Base-by-base conservation (phyloP, 2,797 vertebrate genomes). In the Cryptoprocta ferox region DNA sequence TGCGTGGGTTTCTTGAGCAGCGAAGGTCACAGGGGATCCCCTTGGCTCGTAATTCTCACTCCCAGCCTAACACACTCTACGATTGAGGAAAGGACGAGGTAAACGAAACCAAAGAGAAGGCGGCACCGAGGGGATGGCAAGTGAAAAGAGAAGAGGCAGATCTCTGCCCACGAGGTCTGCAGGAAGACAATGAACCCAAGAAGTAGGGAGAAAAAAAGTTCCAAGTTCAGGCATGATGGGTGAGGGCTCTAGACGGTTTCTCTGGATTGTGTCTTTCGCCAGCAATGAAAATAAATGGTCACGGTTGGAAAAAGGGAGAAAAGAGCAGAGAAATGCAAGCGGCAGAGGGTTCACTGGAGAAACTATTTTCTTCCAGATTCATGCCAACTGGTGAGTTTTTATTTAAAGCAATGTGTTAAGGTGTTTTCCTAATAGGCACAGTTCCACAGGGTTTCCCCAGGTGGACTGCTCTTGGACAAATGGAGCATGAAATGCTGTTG, bases 401-500 rank as follows among this genome's bases (percentile, higher is more conserved):
- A 98, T 98, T 98, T 98, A 98, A 98, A 98, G 96, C 98, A 98
- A 97, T 78, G 93, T 98, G 97, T 97, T 97, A 98, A 98, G 98
- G 98, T 98, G 98, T 98, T 98, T 97, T 97, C 98, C 98, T 98
- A 98, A 98, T 97, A 98, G 98, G 98, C 97, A 95, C 39, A 61
- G 95, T 96, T 78, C 97, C 96, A 84, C 82, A 80, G 95, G 97
- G 95, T 70, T 98, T 98, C 98, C 98, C 97, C 97, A 98, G 98
- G 98, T 98, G 98, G 95, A 96, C 98, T 98, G 97, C 98, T 98
- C 95, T 95, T 96, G 97, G 97, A 96, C 98, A 99, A 99, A 99
- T 96, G 98, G 97, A 98, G 98, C 98, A 81, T 97, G 97, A 96
- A 96, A 98, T 92, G 92, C n/a, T 95, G 97, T 71, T 97, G 97